These are phyloP conservation scores for Sinocyclocheilus grahami DNA, from an alignment of 2,113 vertebrate genomes.

Conservation along the genomic window DNA sequence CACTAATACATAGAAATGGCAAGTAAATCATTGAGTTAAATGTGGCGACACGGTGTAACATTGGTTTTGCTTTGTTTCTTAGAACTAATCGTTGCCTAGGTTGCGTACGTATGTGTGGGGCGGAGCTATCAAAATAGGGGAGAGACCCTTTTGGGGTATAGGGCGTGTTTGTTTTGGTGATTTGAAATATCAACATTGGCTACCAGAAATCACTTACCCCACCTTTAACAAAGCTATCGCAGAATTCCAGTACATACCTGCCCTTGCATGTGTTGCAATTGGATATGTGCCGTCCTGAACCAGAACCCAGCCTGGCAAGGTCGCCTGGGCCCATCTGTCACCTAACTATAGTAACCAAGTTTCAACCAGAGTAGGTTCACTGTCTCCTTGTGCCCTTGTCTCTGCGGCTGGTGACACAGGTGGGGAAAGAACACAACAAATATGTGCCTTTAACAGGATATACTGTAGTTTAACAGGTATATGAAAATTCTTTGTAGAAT, in stretches of 20 bases:
- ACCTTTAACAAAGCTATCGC: background rate
- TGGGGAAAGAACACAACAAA: background rate
- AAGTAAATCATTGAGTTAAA: background rate
- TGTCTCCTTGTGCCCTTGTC: constrained; percentile 3
- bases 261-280: constrained; percentile 14
- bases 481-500: background rate
- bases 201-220: no score
- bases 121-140: no score
- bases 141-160: no score
- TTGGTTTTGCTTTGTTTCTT: no score
- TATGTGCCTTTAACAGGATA: background rate
- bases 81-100: no score
- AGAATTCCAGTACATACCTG: constrained; percentile 29
- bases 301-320: constrained; percentile 38
- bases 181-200: no score
- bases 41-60: no score
- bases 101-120: no score
- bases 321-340: constrained; percentile 48
- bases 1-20: no score
- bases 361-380: constrained; percentile 21
- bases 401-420: background rate
- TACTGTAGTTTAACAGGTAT: background rate
- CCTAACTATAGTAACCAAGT: constrained; percentile 30
- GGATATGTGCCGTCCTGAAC: constrained; percentile 2
- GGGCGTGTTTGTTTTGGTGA: no score